These are phyloP conservation scores for Gallinago solitaria DNA, from an alignment of 2,797 vertebrate genomes.

Conservation along the genomic window DNA sequence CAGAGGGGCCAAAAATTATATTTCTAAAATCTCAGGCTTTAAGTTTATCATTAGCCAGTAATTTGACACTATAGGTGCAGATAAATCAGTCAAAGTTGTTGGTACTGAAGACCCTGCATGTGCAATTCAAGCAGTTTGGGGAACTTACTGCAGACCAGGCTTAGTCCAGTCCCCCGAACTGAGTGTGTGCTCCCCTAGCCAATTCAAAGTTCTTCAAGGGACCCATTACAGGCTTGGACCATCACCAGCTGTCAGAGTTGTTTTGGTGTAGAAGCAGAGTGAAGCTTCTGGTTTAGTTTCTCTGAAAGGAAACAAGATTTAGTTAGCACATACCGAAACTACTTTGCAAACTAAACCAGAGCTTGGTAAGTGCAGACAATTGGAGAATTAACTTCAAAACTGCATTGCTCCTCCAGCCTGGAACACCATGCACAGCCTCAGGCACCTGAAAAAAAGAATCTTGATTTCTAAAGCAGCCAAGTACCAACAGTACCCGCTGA, in stretches of 20 bases:
- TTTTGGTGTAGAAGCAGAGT: background rate
- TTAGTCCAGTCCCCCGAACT: background rate
- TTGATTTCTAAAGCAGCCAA: conserved; percentile 27
- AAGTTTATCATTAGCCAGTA: background rate
- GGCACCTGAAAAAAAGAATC: conserved; percentile 15
- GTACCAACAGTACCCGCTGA: background rate
- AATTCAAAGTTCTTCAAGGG: background rate
- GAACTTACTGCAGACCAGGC: background rate
- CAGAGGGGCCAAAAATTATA: background rate
- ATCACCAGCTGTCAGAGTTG: background rate
- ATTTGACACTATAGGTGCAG: background rate
- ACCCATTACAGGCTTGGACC: background rate
- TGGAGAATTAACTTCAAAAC: conserved; percentile 28
- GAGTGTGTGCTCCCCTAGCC: background rate
- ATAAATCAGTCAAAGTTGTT: background rate
- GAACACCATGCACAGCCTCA: background rate
- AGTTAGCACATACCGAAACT: conserved; percentile 6
- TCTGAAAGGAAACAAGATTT: background rate
- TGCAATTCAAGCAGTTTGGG: background rate
- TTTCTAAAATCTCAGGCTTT: background rate
- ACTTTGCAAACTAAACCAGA: conserved; percentile 13
- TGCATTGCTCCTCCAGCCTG: background rate
- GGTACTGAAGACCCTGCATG: background rate
- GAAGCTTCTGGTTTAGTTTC: background rate
- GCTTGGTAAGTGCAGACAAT: background rate